Evolutionary conservation across 2,113 vertebrate genomes (phyloP).

Genomic region (Irena cyanogastra): DNA sequence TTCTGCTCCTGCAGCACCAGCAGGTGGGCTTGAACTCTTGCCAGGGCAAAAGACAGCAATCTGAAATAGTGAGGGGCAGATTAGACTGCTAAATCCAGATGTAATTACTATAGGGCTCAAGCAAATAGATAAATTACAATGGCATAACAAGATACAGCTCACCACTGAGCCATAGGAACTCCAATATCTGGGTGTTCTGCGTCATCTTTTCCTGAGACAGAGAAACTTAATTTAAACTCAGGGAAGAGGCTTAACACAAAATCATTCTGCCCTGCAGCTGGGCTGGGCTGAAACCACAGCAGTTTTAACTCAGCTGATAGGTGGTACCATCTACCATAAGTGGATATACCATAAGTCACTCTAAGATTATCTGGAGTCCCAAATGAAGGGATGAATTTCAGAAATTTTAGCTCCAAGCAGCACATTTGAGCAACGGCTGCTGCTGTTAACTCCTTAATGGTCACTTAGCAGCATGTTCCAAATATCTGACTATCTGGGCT

Average conservation of each 20-base stretch:
- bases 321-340: not conserved
- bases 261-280: not conserved
- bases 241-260: not conserved
- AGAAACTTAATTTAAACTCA: not conserved
- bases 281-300: not conserved
- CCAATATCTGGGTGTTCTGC: not conserved
- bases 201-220: not conserved
- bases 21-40: not conserved
- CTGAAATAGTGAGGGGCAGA: not conserved
- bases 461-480: not conserved
- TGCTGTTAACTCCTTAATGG: not conserved
- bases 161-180: not conserved
- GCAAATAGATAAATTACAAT: not conserved
- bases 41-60: conserved; percentile 37
- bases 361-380: not conserved
- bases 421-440: not conserved
- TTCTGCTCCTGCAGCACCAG: not conserved
- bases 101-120: not conserved
- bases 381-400: not conserved
- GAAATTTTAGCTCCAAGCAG: not conserved
- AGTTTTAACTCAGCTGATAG: not conserved
- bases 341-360: not conserved
- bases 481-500: not conserved
- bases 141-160: not conserved
- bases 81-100: not conserved